These are phyloP conservation scores for Caenorhabditis sp. DNA, from an alignment of 2,888 invertebrate genomes.

Conservation along the genomic window DNA sequence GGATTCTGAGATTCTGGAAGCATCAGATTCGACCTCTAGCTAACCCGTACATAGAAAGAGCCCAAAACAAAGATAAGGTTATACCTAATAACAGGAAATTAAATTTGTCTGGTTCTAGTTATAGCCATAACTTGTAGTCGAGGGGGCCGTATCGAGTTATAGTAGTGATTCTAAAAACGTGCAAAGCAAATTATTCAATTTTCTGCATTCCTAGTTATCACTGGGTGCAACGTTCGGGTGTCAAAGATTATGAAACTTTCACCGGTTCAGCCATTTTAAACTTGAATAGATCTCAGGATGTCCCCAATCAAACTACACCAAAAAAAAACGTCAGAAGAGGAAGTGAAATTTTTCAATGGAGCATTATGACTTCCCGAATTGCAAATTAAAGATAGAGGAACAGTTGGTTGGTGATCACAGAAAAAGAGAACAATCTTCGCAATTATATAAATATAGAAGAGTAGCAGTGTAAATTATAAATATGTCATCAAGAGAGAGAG, in stretches of 20 bases:
- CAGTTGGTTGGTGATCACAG: slow-evolving; percentile 23
- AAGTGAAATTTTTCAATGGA: not conserved
- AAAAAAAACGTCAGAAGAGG: slow-evolving; percentile 15
- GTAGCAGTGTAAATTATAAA: slow-evolving; percentile 8
- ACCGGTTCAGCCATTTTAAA: no score
- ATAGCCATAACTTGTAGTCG: not conserved
- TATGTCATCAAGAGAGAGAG: slow-evolving; percentile 19
- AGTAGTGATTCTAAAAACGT: not conserved
- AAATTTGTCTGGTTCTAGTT: not conserved
- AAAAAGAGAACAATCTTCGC: slow-evolving; percentile 18
- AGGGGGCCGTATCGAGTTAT: not conserved
- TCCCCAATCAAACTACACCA: slow-evolving; percentile 1
- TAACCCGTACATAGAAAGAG: no score
- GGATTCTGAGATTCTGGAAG: no score
- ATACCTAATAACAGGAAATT: no score
- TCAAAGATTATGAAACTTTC: no score
- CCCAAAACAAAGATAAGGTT: no score
- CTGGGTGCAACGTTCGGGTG: no score
- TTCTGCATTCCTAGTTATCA: no score
- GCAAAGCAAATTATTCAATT: not conserved
- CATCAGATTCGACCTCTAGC: no score
- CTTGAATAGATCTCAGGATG: not conserved
- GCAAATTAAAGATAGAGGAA: slow-evolving; percentile 24
- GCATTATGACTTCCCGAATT: not conserved
- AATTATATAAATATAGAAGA: slow-evolving; percentile 43